These are phyloP conservation scores for Macrostomum lignano DNA, from an alignment of 1,140 invertebrate genomes.

Conservation along the genomic window DNA sequence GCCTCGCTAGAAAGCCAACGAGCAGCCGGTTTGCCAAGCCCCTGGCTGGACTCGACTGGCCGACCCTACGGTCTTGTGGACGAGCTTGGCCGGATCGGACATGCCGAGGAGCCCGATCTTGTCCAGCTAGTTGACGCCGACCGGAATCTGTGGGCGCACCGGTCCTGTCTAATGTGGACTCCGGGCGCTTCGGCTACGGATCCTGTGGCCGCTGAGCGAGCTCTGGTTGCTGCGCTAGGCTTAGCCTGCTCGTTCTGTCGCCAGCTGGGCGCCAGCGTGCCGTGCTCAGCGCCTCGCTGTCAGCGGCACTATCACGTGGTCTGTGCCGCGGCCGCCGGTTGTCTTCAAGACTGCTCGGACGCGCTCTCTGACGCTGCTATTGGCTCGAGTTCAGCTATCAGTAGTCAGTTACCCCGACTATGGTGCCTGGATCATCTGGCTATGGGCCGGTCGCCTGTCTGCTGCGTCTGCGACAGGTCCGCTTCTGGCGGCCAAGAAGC, in stretches of 20 bases:
- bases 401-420: too few species aligned
- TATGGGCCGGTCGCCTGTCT: conserved; percentile 18
- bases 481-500: too few species aligned
- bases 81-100: conserved; percentile 10
- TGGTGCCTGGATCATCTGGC: background rate
- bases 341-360: too few species aligned
- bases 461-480: conserved; percentile 46
- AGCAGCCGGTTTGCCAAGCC: background rate
- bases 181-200: conserved; percentile 33
- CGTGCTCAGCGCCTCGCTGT: conserved; percentile 33
- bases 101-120: too few species aligned
- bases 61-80: conserved; percentile 2
- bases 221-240: conserved; percentile 21
- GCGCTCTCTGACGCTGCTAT: too few species aligned
- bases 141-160: conserved; percentile 42
- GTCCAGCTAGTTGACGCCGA: too few species aligned
- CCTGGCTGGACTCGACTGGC: background rate
- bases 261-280: conserved; percentile 48
- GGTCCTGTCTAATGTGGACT: conserved; percentile 56
- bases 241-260: conserved; percentile 28
- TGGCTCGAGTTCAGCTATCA: too few species aligned
- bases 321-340: conserved; percentile 36
- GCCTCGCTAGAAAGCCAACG: too few species aligned
- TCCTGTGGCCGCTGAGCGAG: conserved; percentile 26
- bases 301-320: conserved; percentile 48